Base-by-base conservation (phyloP, 1,140 invertebrate species). In the Euwallacea fornicatus region DNA sequence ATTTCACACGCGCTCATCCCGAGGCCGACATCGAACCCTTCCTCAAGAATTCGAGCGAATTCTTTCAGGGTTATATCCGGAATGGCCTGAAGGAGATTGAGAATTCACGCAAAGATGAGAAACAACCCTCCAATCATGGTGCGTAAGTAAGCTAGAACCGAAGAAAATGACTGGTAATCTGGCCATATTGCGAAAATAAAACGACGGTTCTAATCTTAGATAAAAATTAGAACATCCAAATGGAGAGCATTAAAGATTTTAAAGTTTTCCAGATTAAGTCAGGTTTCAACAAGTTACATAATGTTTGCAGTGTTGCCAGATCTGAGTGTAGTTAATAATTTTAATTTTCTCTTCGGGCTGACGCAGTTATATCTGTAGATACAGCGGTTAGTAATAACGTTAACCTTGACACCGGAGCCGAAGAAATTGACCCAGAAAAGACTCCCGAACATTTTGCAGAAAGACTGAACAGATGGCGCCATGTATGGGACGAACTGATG, bases 51-150 rank as follows among this genome's bases (percentile, higher is more conserved):
- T 92, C 93, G 0, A 95, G 94, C 56, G 90, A 92, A 77, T 94
- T 92, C 81, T 97, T 98, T 83, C 93, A 95, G 82, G 91, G 94
- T 76, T 98, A 95, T 79, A 95, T 98, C 75, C 90, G 95, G 78
- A 87, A 92, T 68, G 93, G 94, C 6, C 84, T 98, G 46, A 88
- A 89, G 63, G 89, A 91, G 69, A 94, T 97, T 47, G 93, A 92
- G 72, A 85, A 86, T 70, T 83, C 85, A 69, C 81, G 88, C 11
- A 50, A 50, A 13, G 13, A 11, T 2, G 46, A 50, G 46, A 50
- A 50, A 50, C 46, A 50, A 33, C 21, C 21, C 21, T 33, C 21
- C 21, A 33, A 33, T 33, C 21, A 33, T 33, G 21, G 21, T 33
- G 21, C 9, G 61, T 47, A 63, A 42, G 42, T 63, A 63, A 56